These are phyloP conservation scores for Melipona quadrifasciata DNA, from an alignment of 1,140 invertebrate species.

Conservation along the genomic window DNA sequence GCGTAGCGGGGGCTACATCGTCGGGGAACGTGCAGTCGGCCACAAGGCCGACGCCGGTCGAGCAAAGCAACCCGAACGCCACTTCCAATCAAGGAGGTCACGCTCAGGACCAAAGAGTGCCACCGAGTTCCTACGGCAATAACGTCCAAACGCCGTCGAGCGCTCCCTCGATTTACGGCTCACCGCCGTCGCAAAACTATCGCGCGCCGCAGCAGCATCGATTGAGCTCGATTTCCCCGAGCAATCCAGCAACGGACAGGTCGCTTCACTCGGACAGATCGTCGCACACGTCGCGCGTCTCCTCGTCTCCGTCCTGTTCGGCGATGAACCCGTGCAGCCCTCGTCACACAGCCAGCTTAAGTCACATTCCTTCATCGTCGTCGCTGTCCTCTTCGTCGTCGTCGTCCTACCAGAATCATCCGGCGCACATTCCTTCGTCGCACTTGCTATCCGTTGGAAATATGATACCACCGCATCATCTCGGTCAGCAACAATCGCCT, in stretches of 20 bases:
- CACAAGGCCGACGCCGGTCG: constrained; percentile 57
- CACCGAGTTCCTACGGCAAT: constrained; percentile 48
- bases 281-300: constrained; percentile 54
- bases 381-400: constrained; percentile 64
- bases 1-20: constrained; percentile 55
- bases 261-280: constrained; percentile 47
- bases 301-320: constrained; percentile 60
- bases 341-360: constrained; percentile 55
- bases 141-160: constrained; percentile 10
- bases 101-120: constrained; percentile 62
- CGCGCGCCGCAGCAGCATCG: constrained; percentile 56
- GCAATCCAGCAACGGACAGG: constrained; percentile 31
- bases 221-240: background rate
- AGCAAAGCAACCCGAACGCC: constrained; percentile 53
- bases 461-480: constrained; percentile 44
- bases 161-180: constrained; percentile 38
- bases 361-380: constrained; percentile 76
- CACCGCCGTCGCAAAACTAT: constrained; percentile 53
- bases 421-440: constrained; percentile 76
- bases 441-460: constrained; percentile 64
- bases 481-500: constrained; percentile 36
- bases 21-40: constrained; percentile 46
- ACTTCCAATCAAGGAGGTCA: constrained; percentile 47
- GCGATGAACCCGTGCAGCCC: constrained; percentile 66
- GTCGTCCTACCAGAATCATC: constrained; percentile 72